phyloP scores from a whole-genome alignment of 2,797 vertebrate species.

The Sebastes steindachneri region DNA sequence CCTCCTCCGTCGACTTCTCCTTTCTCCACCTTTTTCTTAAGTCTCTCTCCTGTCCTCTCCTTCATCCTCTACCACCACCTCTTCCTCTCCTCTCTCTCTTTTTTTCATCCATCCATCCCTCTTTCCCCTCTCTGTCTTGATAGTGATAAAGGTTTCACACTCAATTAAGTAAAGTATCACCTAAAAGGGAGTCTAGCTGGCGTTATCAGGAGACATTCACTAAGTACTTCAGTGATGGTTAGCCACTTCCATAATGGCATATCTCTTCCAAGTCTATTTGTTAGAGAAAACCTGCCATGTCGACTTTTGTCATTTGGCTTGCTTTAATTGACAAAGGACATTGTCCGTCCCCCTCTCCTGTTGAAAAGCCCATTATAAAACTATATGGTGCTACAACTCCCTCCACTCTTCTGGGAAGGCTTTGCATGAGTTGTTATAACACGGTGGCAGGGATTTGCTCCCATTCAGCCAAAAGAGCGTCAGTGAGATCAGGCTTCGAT shows the following conservation, averaged over 20 bases:
- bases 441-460: not conserved
- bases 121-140: slow-evolving; percentile 53
- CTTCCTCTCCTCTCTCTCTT: slow-evolving; percentile 19
- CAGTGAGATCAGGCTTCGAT: not conserved
- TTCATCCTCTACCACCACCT: slow-evolving; percentile 61
- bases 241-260: slow-evolving; percentile 67
- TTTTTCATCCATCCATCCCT: slow-evolving; percentile 55
- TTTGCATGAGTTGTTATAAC: not conserved
- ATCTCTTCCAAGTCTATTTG: slow-evolving; percentile 65
- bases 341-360: slow-evolving; percentile 1
- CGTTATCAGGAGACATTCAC: slow-evolving; percentile 74
- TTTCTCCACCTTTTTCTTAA: slow-evolving; percentile 56
- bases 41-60: slow-evolving; percentile 69
- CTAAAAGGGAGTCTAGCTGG: slow-evolving; percentile 71
- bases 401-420: not conserved
- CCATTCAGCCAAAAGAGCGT: not conserved
- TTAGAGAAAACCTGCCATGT: slow-evolving; percentile 54
- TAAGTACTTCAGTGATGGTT: slow-evolving; percentile 74
- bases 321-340: slow-evolving; percentile 58
- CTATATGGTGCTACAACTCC: not conserved
- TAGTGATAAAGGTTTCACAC: slow-evolving; percentile 77
- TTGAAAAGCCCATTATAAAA: not conserved
- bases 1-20: slow-evolving; percentile 36
- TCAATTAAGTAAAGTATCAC: slow-evolving; percentile 81
- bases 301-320: slow-evolving; percentile 45